Evolutionary conservation across 2,888 invertebrate genomes (phyloP).

Genomic region (Euzophera pinguis): DNA sequence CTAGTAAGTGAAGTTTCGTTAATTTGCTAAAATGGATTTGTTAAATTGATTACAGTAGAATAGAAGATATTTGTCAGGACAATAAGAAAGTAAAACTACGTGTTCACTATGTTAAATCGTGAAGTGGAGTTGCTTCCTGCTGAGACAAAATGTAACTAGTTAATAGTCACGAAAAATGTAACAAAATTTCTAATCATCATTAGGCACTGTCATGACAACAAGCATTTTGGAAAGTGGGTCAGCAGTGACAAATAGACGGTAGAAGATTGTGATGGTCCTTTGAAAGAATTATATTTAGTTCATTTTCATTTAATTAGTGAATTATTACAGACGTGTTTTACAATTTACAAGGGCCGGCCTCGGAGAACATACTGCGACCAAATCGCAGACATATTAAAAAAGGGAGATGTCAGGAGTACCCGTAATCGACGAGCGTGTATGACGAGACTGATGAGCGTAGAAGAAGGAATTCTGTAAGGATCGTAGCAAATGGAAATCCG

Average conservation of each 20-base stretch:
- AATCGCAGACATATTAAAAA: too few relatives aligned
- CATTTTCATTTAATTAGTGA: neutral
- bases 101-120: neutral
- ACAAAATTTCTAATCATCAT: constrained; percentile 15
- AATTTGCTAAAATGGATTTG: too few relatives aligned
- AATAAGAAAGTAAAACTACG: neutral
- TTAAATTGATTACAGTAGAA: too few relatives aligned
- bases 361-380: too few relatives aligned
- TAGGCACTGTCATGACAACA: constrained; percentile 41
- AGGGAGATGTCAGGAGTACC: too few relatives aligned
- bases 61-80: too few relatives aligned
- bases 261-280: constrained; percentile 17
- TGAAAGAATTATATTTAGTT: constrained; percentile 14
- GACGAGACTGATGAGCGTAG: too few relatives aligned
- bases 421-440: too few relatives aligned
- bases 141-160: constrained; percentile 22
- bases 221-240: constrained; percentile 47
- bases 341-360: too few relatives aligned
- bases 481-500: too few relatives aligned
- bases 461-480: too few relatives aligned
- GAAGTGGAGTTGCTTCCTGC: constrained; percentile 19
- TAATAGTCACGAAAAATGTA: constrained; percentile 4
- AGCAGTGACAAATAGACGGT: constrained; percentile 52
- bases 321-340: neutral
- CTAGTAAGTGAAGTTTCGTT: too few relatives aligned